Evolutionary conservation across 2,888 invertebrate species (phyloP).

Genomic region (Erannis defoliaria): DNA sequence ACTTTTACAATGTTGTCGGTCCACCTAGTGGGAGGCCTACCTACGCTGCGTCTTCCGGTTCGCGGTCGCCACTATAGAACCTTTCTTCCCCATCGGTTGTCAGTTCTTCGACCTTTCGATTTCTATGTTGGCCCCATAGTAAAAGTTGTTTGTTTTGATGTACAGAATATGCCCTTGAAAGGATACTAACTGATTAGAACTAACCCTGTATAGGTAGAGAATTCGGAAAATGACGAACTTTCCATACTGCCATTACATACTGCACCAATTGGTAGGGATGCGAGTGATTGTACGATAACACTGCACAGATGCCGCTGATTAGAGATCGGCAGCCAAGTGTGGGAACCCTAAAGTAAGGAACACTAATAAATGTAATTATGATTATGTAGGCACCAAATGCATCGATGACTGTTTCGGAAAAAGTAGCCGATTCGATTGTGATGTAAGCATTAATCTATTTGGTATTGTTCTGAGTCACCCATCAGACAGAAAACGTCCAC

Average conservation of each 20-base stretch:
- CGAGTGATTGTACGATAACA: constrained; percentile 38
- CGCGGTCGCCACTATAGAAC: too few species aligned
- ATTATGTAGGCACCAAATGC: constrained; percentile 1
- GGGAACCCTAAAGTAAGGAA: constrained; percentile 20
- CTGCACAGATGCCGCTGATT: constrained; percentile 36
- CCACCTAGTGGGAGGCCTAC: too few species aligned
- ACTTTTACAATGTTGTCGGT: too few species aligned
- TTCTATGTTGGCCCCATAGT: too few species aligned
- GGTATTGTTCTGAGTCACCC: neutral
- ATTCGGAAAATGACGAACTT: neutral
- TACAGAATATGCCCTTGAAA: too few species aligned
- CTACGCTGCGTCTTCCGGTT: too few species aligned
- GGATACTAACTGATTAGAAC: too few species aligned
- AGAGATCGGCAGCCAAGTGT: constrained; percentile 21
- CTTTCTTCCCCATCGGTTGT: too few species aligned
- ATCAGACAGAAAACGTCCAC: too few species aligned
- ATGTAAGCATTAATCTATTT: constrained; percentile 2
- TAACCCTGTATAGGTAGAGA: too few species aligned
- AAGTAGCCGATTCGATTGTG: constrained; percentile 6
- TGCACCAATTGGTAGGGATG: constrained; percentile 30
- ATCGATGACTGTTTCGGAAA: neutral
- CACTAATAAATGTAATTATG: neutral
- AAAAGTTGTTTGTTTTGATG: too few species aligned
- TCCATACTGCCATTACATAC: constrained; percentile 25
- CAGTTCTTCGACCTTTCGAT: too few species aligned